Percentiles rank a stretch among this genome's conserved stretches.
phyloP scores from a whole-genome alignment of 2,797 vertebrate genomes.

The Delichon dasypus region DNA sequence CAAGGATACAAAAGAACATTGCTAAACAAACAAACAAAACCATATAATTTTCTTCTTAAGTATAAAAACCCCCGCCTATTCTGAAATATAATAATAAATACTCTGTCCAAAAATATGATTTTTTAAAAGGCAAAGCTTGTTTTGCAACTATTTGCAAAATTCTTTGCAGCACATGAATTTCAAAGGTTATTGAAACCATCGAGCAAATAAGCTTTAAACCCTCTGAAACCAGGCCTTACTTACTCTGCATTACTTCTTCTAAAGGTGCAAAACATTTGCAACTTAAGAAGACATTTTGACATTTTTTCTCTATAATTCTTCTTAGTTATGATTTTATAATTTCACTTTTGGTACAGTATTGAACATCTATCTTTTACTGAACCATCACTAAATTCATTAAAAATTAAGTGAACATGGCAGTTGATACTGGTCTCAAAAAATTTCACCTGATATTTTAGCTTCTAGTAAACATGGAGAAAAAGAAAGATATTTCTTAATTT shows the following conservation, averaged over 20 bases:
- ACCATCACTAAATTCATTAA: neutral
- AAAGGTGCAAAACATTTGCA: neutral
- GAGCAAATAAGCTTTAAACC: neutral
- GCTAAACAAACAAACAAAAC: neutral
- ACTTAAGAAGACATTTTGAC: too few relatives aligned
- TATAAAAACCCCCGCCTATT: fast-evolving
- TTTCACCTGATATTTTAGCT: neutral
- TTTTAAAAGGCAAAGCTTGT: neutral
- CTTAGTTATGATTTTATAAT: neutral
- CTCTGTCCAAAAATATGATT: neutral
- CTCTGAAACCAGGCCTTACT: neutral
- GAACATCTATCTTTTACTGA: neutral
- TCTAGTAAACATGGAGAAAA: neutral
- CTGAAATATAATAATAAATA: neutral
- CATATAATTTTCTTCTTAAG: neutral
- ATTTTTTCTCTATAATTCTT: neutral
- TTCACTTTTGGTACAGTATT: neutral
- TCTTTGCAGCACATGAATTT: neutral
- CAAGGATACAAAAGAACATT: neutral
- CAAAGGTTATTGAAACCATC: neutral
- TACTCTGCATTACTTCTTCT: neutral
- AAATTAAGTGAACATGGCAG: neutral
- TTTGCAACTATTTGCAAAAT: neutral
- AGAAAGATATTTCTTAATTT: neutral
- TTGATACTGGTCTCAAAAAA: neutral